A percentile compares a stretch with the other conserved stretches of the same genome.
Conservation (phyloP, 2,113 vertebrate species). For the Pontoporia blainvillei region DNA sequence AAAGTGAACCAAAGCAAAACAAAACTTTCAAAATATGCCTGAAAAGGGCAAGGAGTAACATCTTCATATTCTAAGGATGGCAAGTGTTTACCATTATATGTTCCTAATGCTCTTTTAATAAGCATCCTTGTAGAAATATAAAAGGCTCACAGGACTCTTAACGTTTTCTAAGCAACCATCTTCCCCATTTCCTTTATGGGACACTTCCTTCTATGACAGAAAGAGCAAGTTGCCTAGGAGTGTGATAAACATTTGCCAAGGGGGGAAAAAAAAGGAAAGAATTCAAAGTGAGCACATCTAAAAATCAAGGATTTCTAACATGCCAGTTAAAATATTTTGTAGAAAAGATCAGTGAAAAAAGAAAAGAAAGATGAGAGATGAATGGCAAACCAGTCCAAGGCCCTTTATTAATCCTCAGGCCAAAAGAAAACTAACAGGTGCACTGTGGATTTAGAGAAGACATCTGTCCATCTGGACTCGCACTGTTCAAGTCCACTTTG, state of each 20-base stretch:
- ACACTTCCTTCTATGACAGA: not conserved
- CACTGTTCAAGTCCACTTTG: conserved; percentile 35
- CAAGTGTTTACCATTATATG: not conserved
- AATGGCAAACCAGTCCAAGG: conserved; percentile 55
- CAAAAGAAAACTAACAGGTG: conserved; percentile 62
- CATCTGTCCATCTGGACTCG: not conserved
- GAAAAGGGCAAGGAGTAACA: not conserved
- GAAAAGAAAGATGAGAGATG: conserved; percentile 69
- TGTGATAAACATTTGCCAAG: not conserved
- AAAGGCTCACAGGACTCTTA: not conserved
- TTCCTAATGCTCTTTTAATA: not conserved
- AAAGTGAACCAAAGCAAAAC: not conserved
- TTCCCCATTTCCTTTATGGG: not conserved
- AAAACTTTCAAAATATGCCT: not conserved
- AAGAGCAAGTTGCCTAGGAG: not conserved
- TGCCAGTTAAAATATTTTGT: conserved; percentile 56
- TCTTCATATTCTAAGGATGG: not conserved
- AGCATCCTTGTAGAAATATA: not conserved
- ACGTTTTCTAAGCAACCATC: not conserved
- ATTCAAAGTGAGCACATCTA: not conserved
- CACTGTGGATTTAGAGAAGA: not conserved
- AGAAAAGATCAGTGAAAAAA: conserved; percentile 62
- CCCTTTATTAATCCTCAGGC: conserved; percentile 59
- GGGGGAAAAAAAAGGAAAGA: not conserved
- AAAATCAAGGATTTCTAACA: conserved; percentile 69